Percentiles rank a stretch among this genome's conserved stretches.
phyloP scores from a whole-genome alignment of 1,140 invertebrate species.

The Tenebrio molitor region DNA sequence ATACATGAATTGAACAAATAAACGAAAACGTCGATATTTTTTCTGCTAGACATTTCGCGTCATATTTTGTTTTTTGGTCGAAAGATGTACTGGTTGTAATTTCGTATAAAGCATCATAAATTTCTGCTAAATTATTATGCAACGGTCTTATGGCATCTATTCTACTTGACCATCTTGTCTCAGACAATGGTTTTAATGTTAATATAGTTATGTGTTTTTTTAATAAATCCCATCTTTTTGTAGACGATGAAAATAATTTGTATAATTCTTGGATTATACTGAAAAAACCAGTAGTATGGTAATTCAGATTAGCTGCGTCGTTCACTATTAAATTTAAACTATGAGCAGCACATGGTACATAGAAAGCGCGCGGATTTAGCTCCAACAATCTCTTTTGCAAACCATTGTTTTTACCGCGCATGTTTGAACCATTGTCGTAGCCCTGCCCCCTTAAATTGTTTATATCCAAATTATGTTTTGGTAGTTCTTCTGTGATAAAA shows the following conservation, averaged over 20 bases:
- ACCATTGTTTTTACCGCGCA: slow-evolving; percentile 55
- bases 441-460: slow-evolving; percentile 60
- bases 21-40: slow-evolving; percentile 50
- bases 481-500: slow-evolving; percentile 33
- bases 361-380: slow-evolving; percentile 55
- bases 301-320: slow-evolving; percentile 52
- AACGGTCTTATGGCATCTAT: slow-evolving; percentile 56
- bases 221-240: slow-evolving; percentile 59
- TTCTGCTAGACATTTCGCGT: slow-evolving; percentile 34
- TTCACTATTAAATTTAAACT: slow-evolving; percentile 53
- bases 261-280: slow-evolving; percentile 59
- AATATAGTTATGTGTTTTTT: slow-evolving; percentile 56
- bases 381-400: slow-evolving; percentile 54
- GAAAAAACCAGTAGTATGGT: slow-evolving; percentile 54
- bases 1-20: slow-evolving; percentile 45
- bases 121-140: slow-evolving; percentile 48
- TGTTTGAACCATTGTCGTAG: slow-evolving; percentile 64
- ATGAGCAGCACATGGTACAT: slow-evolving; percentile 50
- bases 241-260: slow-evolving; percentile 60
- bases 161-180: slow-evolving; percentile 61
- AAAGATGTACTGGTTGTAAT: slow-evolving; percentile 35
- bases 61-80: slow-evolving; percentile 39
- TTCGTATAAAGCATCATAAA: slow-evolving; percentile 52
- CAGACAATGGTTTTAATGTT: slow-evolving; percentile 59
- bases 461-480: slow-evolving; percentile 47